phyloP scores from a whole-genome alignment of 2,888 invertebrate genomes.

The Willowsia nigromaculata region DNA sequence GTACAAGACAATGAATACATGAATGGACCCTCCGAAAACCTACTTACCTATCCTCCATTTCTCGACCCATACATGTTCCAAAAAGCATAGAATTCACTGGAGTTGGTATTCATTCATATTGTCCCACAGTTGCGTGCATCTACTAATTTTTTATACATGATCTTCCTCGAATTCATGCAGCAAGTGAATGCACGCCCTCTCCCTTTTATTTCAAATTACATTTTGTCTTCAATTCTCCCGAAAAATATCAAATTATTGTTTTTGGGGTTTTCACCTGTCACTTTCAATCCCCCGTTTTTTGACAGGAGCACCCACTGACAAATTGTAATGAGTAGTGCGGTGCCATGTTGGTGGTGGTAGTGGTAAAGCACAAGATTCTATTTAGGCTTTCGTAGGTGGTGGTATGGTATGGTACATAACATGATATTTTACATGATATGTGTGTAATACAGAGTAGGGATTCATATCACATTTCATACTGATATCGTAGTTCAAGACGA shows the following conservation, averaged over 20 bases:
- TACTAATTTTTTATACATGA: not conserved
- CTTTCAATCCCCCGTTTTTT: conserved; percentile 67
- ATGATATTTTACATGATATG: not conserved
- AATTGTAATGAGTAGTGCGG: conserved; percentile 62
- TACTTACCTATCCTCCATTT: too few species aligned
- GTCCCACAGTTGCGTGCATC: not conserved
- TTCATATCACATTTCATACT: not conserved
- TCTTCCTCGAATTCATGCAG: not conserved
- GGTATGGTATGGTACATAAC: not conserved
- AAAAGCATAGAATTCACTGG: not conserved
- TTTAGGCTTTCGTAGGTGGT: not conserved
- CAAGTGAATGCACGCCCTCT: too few species aligned
- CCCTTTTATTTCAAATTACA: not conserved
- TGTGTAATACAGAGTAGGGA: not conserved
- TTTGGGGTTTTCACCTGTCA: conserved; percentile 69
- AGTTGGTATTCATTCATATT: not conserved
- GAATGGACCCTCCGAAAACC: too few species aligned
- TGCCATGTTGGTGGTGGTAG: conserved; percentile 45
- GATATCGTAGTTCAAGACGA: too few species aligned
- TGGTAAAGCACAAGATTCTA: conserved; percentile 34
- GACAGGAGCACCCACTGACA: conserved; percentile 70
- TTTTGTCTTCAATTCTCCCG: not conserved
- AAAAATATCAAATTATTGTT: conserved; percentile 53
- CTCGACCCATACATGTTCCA: too few species aligned
- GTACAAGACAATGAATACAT: too few species aligned